Conservation (phyloP, 2,888 invertebrate species). For the Andrena dorsata region DNA sequence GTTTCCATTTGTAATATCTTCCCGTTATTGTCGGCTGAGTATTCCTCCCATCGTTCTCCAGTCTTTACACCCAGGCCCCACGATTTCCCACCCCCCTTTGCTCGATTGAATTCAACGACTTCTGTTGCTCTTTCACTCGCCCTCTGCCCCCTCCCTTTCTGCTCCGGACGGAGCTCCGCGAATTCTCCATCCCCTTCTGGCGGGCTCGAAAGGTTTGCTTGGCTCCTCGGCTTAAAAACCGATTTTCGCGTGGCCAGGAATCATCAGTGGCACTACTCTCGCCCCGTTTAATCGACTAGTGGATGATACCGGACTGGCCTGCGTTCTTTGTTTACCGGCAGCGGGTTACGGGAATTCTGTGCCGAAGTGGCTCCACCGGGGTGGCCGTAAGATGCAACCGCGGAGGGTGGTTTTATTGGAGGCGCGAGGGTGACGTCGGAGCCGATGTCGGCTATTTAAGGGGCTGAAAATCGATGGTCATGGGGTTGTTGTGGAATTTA, state of each 20-base stretch:
- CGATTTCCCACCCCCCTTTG: slow-evolving; percentile 5
- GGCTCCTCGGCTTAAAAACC: slow-evolving; percentile 43
- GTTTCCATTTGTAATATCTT: neutral
- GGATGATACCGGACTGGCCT: slow-evolving; percentile 1
- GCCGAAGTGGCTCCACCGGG: slow-evolving; percentile 1
- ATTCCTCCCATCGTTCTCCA: neutral
- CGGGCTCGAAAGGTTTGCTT: slow-evolving; percentile 20
- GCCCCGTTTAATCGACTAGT: slow-evolving; percentile 39
- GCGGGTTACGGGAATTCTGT: slow-evolving; percentile 39
- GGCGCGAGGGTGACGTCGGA: slow-evolving; percentile 2
- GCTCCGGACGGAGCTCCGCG: neutral
- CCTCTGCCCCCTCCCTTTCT: neutral
- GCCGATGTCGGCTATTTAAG: neutral
- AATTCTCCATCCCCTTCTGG: neutral
- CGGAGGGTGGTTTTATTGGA: neutral
- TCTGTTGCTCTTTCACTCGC: slow-evolving; percentile 28
- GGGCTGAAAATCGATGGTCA: slow-evolving; percentile 16
- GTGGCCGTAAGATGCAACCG: slow-evolving; percentile 14
- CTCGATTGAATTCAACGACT: slow-evolving; percentile 35
- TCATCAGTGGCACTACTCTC: slow-evolving; percentile 41
- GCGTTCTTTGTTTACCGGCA: slow-evolving; percentile 20
- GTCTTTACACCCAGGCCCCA: neutral
- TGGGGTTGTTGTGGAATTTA: neutral
- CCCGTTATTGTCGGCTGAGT: neutral
- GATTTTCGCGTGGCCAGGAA: slow-evolving; percentile 49